Conservation (phyloP, 2,888 invertebrate species). For the Ophioninae sp. region DNA sequence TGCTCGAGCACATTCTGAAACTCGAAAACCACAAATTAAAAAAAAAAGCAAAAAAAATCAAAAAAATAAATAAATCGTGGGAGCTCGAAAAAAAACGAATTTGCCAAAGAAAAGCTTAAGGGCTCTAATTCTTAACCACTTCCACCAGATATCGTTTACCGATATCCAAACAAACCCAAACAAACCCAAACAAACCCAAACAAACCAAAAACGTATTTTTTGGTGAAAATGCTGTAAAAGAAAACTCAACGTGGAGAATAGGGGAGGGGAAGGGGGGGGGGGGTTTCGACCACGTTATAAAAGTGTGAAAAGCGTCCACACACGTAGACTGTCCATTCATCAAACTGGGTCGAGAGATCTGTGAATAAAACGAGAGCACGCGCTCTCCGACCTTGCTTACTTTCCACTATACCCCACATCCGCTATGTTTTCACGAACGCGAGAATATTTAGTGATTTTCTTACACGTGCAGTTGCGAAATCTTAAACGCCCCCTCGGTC, state of each 20-base stretch:
- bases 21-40: background rate
- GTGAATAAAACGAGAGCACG: constrained; percentile 53
- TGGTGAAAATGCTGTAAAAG: constrained; percentile 38
- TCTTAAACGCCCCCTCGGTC: background rate
- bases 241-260: no score
- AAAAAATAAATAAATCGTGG: background rate
- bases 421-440: constrained; percentile 19
- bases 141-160: background rate
- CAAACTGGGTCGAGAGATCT: constrained; percentile 58
- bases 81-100: constrained; percentile 8
- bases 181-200: background rate
- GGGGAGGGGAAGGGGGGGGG: no score
- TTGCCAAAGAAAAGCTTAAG: background rate
- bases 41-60: background rate
- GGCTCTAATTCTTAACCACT: background rate
- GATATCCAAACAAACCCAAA: background rate
- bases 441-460: constrained; percentile 1
- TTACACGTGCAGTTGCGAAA: background rate
- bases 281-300: constrained; percentile 17
- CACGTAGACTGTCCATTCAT: constrained; percentile 49
- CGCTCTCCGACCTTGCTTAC: constrained; percentile 53
- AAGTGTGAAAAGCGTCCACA: constrained; percentile 33
- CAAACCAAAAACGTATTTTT: background rate
- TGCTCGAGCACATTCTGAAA: constrained; percentile 10
- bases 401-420: constrained; percentile 2